These are phyloP conservation scores for Actinemys pallida DNA, from an alignment of 2,113 vertebrate genomes.

Conservation along the genomic window DNA sequence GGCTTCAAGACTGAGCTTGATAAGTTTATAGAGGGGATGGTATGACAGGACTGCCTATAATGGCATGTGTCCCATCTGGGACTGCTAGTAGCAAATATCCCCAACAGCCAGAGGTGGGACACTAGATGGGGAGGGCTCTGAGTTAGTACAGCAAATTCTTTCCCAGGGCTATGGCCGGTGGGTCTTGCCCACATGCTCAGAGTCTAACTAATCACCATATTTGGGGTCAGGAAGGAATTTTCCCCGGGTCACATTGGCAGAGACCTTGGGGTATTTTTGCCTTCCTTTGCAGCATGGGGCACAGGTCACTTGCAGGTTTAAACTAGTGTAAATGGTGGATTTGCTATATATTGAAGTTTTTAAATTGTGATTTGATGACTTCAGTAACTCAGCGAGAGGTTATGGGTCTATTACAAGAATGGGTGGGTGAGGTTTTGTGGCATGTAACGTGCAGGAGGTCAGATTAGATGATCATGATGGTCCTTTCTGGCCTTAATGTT, in stretches of 20 bases:
- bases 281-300: neutral
- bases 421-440: neutral
- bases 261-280: neutral
- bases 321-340: neutral
- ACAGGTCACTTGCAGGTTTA: neutral
- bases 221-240: neutral
- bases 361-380: neutral
- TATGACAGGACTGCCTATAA: neutral
- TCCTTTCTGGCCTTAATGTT: neutral
- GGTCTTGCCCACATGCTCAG: neutral
- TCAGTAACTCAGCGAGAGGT: neutral
- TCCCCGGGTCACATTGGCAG: neutral
- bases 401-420: neutral
- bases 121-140: neutral
- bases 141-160: neutral
- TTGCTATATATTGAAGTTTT: neutral
- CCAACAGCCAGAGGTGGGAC: neutral
- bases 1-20: neutral
- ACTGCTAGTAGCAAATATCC: neutral
- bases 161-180: neutral
- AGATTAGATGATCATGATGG: neutral
- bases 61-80: neutral
- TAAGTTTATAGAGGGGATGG: neutral
- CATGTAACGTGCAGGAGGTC: neutral
- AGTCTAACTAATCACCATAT: neutral